phyloP scores from a whole-genome alignment of 2,797 vertebrate species.

The Zenarchopterus dispar region DNA sequence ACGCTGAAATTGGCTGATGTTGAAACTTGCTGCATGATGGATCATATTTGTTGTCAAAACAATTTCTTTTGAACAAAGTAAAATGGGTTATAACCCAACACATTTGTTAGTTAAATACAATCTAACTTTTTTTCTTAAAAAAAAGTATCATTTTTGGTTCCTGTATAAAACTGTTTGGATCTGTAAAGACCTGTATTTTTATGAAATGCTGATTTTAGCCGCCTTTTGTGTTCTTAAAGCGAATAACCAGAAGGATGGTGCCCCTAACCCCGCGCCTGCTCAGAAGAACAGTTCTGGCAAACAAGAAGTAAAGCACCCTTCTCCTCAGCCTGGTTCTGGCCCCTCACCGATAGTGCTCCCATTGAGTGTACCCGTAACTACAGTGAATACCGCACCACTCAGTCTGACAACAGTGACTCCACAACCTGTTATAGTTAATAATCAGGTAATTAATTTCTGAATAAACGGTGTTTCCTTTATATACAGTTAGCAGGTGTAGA shows the following conservation, averaged over 20 bases:
- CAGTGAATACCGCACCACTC: constrained; percentile 35
- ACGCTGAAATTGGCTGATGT: too few species aligned
- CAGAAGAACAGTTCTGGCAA: constrained; percentile 35
- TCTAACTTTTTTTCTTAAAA: too few species aligned
- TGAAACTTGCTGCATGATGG: too few species aligned
- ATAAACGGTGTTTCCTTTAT: not conserved
- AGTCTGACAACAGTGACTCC: constrained; percentile 72
- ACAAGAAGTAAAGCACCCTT: constrained; percentile 41
- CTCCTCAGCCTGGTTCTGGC: constrained; percentile 67
- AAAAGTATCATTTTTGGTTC: too few species aligned
- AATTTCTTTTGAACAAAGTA: too few species aligned
- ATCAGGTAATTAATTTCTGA: constrained; percentile 59
- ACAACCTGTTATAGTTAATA: constrained; percentile 74
- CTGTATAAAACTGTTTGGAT: not conserved
- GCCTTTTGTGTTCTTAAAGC: constrained; percentile 51
- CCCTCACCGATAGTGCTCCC: constrained; percentile 75
- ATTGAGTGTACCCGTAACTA: constrained; percentile 69
- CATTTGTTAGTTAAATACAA: too few species aligned
- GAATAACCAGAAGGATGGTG: constrained; percentile 58
- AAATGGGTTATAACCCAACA: too few species aligned
- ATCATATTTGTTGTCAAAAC: too few species aligned
- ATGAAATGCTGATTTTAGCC: not conserved
- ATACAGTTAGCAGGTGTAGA: too few species aligned
- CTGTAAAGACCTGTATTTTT: not conserved
- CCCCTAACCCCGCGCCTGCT: constrained; percentile 26